phyloP scores from a whole-genome alignment of 2,888 invertebrate species.

The Andrena dorsata region DNA sequence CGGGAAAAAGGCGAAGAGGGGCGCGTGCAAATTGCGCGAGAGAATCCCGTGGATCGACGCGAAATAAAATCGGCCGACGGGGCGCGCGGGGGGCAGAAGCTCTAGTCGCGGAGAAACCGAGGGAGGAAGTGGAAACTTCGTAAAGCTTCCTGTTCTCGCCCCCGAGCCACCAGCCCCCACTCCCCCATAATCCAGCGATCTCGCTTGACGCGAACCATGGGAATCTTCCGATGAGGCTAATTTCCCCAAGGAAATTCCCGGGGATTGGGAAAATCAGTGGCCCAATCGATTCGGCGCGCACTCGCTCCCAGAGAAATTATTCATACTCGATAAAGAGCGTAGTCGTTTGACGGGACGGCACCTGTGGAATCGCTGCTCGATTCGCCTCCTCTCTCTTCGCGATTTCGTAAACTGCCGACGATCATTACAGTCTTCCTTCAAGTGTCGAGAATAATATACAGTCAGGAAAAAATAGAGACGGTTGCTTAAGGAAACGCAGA shows the following conservation, averaged over 20 bases:
- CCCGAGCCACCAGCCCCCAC: neutral
- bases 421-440: neutral
- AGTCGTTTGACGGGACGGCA: constrained; percentile 69
- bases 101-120: constrained; percentile 17
- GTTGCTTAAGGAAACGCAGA: too few relatives aligned
- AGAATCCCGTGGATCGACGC: constrained; percentile 11
- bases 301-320: constrained; percentile 71
- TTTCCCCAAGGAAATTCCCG: constrained; percentile 82
- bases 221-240: constrained; percentile 79
- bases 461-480: too few relatives aligned
- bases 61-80: constrained; percentile 35
- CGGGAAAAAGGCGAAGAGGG: neutral
- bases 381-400: neutral
- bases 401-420: constrained; percentile 8
- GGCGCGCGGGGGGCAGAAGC: constrained; percentile 12
- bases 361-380: constrained; percentile 69
- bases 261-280: constrained; percentile 79
- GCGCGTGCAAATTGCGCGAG: constrained; percentile 12
- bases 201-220: constrained; percentile 73
- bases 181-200: constrained; percentile 70
- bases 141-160: constrained; percentile 54
- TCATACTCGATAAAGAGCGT: constrained; percentile 76
- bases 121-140: constrained; percentile 64
- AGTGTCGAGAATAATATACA: neutral
- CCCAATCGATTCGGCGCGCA: constrained; percentile 72